Evolutionary conservation across 2,113 vertebrate genomes (phyloP).

Genomic region (Pomatostomus ruficeps): DNA sequence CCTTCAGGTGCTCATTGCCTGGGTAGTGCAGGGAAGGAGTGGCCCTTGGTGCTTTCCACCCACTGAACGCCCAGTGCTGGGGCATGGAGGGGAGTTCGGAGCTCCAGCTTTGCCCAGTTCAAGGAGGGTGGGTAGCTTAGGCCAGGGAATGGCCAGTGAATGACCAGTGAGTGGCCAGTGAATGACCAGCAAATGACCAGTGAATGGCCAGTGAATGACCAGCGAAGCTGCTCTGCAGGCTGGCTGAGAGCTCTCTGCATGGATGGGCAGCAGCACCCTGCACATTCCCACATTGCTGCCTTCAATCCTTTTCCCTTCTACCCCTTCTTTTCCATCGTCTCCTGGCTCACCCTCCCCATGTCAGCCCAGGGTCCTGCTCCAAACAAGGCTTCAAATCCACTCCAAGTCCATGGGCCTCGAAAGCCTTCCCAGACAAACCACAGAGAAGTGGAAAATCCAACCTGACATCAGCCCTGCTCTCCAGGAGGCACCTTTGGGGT

Average conservation of each 20-base stretch:
- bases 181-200: too few species aligned
- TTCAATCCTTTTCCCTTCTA: not conserved
- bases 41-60: not conserved
- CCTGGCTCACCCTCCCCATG: not conserved
- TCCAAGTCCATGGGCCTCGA: not conserved
- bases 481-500: not conserved
- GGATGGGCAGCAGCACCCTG: not conserved
- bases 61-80: not conserved
- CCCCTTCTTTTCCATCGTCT: not conserved
- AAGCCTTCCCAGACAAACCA: not conserved
- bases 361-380: not conserved
- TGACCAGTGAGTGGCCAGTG: too few species aligned
- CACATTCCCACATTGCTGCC: not conserved
- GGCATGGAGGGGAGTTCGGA: not conserved
- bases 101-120: not conserved
- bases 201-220: not conserved
- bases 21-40: not conserved
- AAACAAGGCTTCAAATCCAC: not conserved
- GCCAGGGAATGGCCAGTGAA: not conserved
- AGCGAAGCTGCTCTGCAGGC: fast-evolving
- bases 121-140: not conserved
- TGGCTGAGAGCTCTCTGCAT: not conserved
- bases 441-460: not conserved
- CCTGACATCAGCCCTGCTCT: not conserved
- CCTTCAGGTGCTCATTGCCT: not conserved